Evolutionary conservation across 1,140 invertebrate species (phyloP), one percentile per base, ranked within the genome.

Genomic region (Propsilocerus akamusi): DNA sequence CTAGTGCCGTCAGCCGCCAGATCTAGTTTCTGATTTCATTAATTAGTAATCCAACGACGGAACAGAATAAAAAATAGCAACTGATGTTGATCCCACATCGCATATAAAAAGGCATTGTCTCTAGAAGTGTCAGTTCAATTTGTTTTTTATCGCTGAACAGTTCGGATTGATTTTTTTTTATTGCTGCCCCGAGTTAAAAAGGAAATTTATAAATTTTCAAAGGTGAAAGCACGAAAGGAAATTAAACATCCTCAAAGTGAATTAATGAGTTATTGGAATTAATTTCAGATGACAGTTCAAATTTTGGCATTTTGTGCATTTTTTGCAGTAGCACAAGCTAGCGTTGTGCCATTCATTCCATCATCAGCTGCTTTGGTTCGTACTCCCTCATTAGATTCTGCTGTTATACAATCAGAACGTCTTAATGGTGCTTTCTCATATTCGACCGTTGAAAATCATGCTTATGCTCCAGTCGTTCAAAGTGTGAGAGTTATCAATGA

Each of bases 341-440:
- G 14, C 10, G 14, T 22, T 20, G 17, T 41, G 17, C 34, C 34
- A 48, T 48, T 26, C 41, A 22, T 53, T 6, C 46, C 56, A 8
- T 56, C 59, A 10, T 51, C 58, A 25, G 55, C 69, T 24, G 55
- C 65, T 20, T 49, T 71, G 10, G 56, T 68, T 30, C 62, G 72
- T 26, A 64, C 68, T 6, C 72, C 72, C 7, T 57, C 58, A 52
- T 60, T 67, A 51, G 72, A 75, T 60, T 69, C 64, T 46, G 73
- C 73, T 48, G 61, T 71, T 53, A 69, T 75, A 58, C 61, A 69
- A 53, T 67, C 63, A 23, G 68, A 73, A 55, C 59, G 71, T 6
- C 54, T 74, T 22, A 72, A 72, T 10, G 68, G 71, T 47, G 73
- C 72, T 66, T 75, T 75, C 58, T 70, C 72, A 25, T 75, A 74